Conservation (phyloP, 2,797 vertebrate genomes). For the Eupleurogrammus muticus region DNA sequence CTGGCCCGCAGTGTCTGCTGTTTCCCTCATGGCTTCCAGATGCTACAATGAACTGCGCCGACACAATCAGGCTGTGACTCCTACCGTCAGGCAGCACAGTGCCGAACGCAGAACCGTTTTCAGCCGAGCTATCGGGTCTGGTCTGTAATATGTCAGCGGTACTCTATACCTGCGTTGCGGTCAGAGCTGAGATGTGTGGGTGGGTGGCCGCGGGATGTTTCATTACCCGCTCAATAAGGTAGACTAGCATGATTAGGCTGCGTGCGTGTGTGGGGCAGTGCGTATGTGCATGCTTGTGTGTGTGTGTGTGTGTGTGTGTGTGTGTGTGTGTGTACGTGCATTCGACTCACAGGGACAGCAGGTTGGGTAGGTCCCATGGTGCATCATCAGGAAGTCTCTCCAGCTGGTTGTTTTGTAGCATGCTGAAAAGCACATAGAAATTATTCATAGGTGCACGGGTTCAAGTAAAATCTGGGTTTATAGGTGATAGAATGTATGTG, state of each 20-base stretch:
- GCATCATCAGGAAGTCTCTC: constrained; percentile 90
- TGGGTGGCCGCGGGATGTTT: constrained; percentile 63
- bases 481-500: constrained; percentile 25
- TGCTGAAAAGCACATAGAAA: constrained; percentile 80
- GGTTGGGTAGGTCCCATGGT: constrained; percentile 92
- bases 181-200: constrained; percentile 52
- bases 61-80: constrained; percentile 65
- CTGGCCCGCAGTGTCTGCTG: constrained; percentile 80
- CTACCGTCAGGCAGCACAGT: constrained; percentile 38
- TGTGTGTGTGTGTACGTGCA: background rate
- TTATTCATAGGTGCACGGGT: constrained; percentile 12
- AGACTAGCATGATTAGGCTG: constrained; percentile 46
- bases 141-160: constrained; percentile 66
- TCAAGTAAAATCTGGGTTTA: constrained; percentile 26
- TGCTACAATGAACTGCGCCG: constrained; percentile 73
- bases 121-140: constrained; percentile 10
- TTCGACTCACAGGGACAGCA: constrained; percentile 94
- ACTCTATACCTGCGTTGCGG: constrained; percentile 68
- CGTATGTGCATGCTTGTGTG: background rate
- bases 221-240: constrained; percentile 47
- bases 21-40: constrained; percentile 87
- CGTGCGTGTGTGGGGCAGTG: constrained; percentile 16
- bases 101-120: constrained; percentile 36
- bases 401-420: constrained; percentile 97
- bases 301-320: constrained; percentile 7